Base-by-base conservation (phyloP, 2,113 vertebrate genomes). In the Melozone crissalis region DNA sequence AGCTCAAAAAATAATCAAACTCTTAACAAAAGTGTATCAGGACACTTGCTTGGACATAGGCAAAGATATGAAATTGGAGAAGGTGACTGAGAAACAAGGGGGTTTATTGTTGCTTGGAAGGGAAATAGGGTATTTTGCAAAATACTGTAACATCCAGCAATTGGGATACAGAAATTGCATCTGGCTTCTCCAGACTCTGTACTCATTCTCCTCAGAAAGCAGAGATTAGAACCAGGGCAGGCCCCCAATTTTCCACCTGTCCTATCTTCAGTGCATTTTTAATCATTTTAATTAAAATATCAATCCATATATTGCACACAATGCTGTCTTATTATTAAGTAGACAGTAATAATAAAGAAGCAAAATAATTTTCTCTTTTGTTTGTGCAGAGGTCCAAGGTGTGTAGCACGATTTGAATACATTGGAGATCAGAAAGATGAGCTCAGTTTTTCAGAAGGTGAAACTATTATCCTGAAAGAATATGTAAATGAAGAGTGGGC, bases 401-500 rank as follows among this genome's bases (percentile, higher is more conserved):
- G 99, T 61, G 57, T 99, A 92, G 98, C 99, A 28, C 98, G 98
- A 63, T 99, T 99, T 86, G 98, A 99, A 91, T 99, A 99, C 39
- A 99, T 99, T 18, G 98, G 98, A 44, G 99, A 99, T 94, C 98
- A 98, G 90, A 97, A 97, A 35, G 98, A 99, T 43, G 99, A 99
- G 96, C 97, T 99, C 92, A 98, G 98, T 55, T 99, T 99, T 97
- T 98, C 95, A 16, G 99, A 99, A 97, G 99, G 99, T 51, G 99
- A 99, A 73, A 97, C 98, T 76, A 99, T 99, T 96, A 63, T 96
- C 95, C 98, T 99, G 69, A 98, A 98, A 82, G 98, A 98, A 94
- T 99, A 98, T 28, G 41, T 99, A 66, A 99, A 98, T 84, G 97
- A 99, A 77, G 99, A 99, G 15, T 99, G 99, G 99, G 99, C 98